phyloP scores from a whole-genome alignment of 2,888 invertebrate species.

The Apodemia duryi region DNA sequence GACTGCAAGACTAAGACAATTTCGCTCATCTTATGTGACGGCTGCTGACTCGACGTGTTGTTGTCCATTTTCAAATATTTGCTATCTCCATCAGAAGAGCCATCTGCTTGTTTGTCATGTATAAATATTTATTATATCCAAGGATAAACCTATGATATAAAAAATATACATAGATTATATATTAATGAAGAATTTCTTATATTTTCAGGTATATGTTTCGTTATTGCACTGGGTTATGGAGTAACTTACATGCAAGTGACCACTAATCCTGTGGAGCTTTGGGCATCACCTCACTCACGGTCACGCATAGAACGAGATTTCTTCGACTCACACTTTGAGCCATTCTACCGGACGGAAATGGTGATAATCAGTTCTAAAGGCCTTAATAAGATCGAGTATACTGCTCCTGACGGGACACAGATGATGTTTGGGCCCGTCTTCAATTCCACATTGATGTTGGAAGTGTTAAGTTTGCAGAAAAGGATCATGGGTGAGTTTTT shows the following conservation, averaged over 20 bases:
- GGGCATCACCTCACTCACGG: conserved; percentile 94
- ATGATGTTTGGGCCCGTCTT: conserved; percentile 91
- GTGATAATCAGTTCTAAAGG: conserved; percentile 88
- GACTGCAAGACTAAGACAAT: no score
- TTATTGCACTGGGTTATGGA: conserved; percentile 85
- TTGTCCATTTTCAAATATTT: no score
- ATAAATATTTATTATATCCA: no score
- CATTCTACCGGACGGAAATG: conserved; percentile 96
- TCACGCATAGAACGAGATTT: conserved; percentile 93
- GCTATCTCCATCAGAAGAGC: no score
- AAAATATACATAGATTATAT: no score
- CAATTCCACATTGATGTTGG: conserved; percentile 86
- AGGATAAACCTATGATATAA: no score
- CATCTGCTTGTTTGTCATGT: no score
- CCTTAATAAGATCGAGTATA: conserved; percentile 82
- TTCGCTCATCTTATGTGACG: no score
- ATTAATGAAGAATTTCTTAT: not conserved
- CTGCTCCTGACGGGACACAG: conserved; percentile 80
- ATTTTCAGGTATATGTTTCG: conserved; percentile 75
- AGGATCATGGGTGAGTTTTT: conserved; percentile 78
- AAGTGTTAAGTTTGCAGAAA: conserved; percentile 86
- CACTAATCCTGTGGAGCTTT: conserved; percentile 97
- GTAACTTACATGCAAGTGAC: conserved; percentile 87
- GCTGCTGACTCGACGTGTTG: no score
- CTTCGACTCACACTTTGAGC: conserved; percentile 95